Evolutionary conservation across 2,888 invertebrate species (phyloP).

Genomic region (Camponotus fellah): DNA sequence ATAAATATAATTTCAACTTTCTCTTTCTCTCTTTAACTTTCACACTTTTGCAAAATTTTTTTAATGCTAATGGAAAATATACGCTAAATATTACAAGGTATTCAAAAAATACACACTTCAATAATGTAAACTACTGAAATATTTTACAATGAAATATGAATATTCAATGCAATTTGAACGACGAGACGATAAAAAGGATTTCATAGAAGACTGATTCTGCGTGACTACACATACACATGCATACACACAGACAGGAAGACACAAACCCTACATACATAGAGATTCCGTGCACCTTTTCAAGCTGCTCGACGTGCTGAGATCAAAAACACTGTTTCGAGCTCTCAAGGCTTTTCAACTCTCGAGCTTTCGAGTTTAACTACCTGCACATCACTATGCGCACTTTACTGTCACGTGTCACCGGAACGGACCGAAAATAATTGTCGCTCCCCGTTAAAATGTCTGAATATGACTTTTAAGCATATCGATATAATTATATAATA

Average conservation of each 20-base stretch:
- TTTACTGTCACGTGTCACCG: conserved; percentile 31
- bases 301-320: conserved; percentile 46
- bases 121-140: background rate
- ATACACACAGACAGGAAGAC: background rate
- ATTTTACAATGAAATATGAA: conserved; percentile 1
- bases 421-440: conserved; percentile 33
- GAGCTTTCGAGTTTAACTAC: conserved; percentile 50
- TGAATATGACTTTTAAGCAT: conserved; percentile 7
- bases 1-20: background rate
- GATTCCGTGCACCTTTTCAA: conserved; percentile 30
- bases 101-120: background rate
- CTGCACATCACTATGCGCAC: conserved; percentile 22
- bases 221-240: background rate
- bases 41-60: background rate
- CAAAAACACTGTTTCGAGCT: conserved; percentile 50
- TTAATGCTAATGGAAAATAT: background rate
- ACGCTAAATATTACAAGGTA: background rate
- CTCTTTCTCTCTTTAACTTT: background rate
- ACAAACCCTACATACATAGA: background rate
- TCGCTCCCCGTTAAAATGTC: conserved; percentile 18
- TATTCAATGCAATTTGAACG: conserved; percentile 16
- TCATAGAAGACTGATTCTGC: conserved; percentile 9
- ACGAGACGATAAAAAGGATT: conserved; percentile 2
- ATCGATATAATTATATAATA: conserved; percentile 26
- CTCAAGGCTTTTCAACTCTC: conserved; percentile 41